A percentile compares a stretch with the other conserved stretches of the same genome.
phyloP scores from a whole-genome alignment of 2,888 invertebrate species.

The Cheilosia pagana region DNA sequence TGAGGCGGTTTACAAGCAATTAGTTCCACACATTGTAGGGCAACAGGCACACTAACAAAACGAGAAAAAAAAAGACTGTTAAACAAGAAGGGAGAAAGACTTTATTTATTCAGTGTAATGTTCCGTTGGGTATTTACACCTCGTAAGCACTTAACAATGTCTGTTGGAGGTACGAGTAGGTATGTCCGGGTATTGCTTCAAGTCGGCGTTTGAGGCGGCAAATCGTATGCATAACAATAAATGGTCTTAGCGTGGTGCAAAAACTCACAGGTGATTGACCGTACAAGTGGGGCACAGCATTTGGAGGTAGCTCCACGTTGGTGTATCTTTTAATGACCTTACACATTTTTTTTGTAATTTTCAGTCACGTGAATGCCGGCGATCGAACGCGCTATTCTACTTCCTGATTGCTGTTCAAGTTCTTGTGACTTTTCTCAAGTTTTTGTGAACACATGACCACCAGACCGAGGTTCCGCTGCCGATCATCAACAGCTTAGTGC shows the following conservation, averaged over 20 bases:
- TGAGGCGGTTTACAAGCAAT: conserved; percentile 38
- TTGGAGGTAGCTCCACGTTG: conserved; percentile 13
- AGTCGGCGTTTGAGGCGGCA: conserved; percentile 34
- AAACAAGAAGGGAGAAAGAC: conserved; percentile 18
- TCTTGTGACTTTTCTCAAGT: neutral
- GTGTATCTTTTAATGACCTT: conserved; percentile 32
- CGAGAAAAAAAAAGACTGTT: conserved; percentile 1
- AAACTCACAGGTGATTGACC: conserved; percentile 57
- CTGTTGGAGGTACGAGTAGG: neutral
- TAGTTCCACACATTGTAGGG: conserved; percentile 49
- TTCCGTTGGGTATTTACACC: conserved; percentile 67
- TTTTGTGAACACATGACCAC: conserved; percentile 32
- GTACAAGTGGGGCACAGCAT: conserved; percentile 27
- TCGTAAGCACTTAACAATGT: conserved; percentile 53
- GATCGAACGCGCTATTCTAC: neutral
- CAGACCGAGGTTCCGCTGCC: conserved; percentile 21
- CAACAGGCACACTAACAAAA: neutral
- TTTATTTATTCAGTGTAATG: conserved; percentile 62
- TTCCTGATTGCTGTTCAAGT: conserved; percentile 2
- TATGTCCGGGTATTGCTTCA: conserved; percentile 26
- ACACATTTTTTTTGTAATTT: conserved; percentile 44
- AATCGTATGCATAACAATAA: conserved; percentile 33
- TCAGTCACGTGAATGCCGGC: conserved; percentile 44
- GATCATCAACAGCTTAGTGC: conserved; percentile 10
- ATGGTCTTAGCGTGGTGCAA: conserved; percentile 48